These are phyloP conservation scores for Cotesia congregata DNA, from an alignment of 2,888 invertebrate species.

Conservation along the genomic window DNA sequence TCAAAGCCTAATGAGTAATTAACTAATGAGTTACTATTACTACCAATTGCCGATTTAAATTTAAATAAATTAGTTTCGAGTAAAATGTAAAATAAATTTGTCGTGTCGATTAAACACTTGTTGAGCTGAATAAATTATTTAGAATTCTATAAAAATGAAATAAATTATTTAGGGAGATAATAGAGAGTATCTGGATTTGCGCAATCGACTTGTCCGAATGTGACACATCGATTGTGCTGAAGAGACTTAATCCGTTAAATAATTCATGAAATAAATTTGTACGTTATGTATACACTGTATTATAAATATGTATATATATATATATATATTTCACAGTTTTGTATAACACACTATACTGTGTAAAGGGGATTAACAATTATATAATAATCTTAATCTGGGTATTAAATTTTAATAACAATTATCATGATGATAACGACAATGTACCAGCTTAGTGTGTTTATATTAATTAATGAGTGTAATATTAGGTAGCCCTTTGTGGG, in stretches of 20 bases:
- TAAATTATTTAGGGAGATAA: background rate
- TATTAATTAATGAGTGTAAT: background rate
- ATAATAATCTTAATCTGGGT: constrained; percentile 17
- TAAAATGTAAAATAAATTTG: too few relatives aligned
- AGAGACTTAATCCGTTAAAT: constrained; percentile 36
- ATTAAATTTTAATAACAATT: background rate
- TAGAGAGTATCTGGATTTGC: constrained; percentile 4
- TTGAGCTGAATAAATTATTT: background rate
- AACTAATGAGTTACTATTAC: too few relatives aligned
- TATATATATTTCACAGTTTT: constrained; percentile 35
- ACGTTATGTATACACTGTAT: constrained; percentile 35
- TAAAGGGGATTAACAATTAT: constrained; percentile 25
- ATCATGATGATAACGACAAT: too few relatives aligned
- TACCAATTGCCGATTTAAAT: too few relatives aligned
- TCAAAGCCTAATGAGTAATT: too few relatives aligned
- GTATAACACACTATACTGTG: constrained; percentile 5
- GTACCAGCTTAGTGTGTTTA: background rate
- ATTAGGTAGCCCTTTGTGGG: background rate
- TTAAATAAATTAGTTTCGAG: too few relatives aligned
- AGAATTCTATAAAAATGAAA: background rate
- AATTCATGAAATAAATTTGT: constrained; percentile 39
- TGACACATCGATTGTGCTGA: constrained; percentile 33
- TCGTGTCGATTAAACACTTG: too few relatives aligned
- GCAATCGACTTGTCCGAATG: constrained; percentile 25
- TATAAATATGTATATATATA: background rate